These are phyloP conservation scores for Phyllostomus discolor DNA, from an alignment of 2,113 vertebrate genomes.

Conservation along the genomic window DNA sequence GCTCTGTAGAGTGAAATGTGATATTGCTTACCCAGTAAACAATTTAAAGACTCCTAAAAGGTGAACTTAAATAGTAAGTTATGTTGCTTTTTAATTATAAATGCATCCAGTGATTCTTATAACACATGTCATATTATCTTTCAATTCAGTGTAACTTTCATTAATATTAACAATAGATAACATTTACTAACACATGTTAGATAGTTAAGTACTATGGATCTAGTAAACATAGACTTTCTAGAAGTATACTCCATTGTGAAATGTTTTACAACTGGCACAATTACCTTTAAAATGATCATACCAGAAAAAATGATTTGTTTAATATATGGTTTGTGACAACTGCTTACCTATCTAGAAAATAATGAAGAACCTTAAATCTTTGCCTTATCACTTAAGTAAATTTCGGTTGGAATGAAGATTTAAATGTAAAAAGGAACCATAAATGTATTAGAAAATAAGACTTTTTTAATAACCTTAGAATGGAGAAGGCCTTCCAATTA, in stretches of 20 bases:
- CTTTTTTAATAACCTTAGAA: not conserved
- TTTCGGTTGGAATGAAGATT: not conserved
- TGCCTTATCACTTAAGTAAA: not conserved
- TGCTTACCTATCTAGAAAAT: not conserved
- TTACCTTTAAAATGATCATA: slow-evolving; percentile 19
- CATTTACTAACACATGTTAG: not conserved
- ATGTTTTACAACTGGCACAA: not conserved
- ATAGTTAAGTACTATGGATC: not conserved
- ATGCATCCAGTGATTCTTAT: not conserved
- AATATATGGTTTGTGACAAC: not conserved
- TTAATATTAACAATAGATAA: not conserved
- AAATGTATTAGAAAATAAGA: not conserved
- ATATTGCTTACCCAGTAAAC: not conserved
- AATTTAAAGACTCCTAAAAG: not conserved
- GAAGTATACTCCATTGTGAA: not conserved
- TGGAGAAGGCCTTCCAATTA: not conserved
- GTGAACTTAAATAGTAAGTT: not conserved
- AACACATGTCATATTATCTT: not conserved
- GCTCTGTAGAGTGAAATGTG: not conserved
- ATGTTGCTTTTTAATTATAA: not conserved
- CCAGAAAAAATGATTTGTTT: slow-evolving; percentile 2
- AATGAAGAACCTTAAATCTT: not conserved
- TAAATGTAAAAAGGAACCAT: not conserved
- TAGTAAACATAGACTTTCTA: slow-evolving; percentile 6
- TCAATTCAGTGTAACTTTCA: not conserved